phyloP scores from a whole-genome alignment of 2,888 invertebrate genomes.

The Calameuta idolon region DNA sequence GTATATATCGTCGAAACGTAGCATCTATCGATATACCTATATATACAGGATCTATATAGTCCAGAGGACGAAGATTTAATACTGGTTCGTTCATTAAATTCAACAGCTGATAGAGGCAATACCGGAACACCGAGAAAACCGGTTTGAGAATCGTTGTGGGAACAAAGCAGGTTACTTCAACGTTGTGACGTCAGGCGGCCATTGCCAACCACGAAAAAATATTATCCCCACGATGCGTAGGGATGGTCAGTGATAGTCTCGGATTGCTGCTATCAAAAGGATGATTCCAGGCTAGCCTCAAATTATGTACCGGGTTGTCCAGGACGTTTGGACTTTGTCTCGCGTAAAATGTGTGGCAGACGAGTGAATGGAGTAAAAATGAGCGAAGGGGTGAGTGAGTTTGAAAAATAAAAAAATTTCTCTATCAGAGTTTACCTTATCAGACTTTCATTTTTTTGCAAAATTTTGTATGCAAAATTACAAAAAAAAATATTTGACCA shows the following conservation, averaged over 20 bases:
- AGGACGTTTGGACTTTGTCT: too few species aligned
- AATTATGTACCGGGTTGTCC: not conserved
- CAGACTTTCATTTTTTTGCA: too few species aligned
- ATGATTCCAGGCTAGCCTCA: not conserved
- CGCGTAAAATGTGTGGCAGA: not conserved
- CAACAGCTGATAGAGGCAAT: conserved; percentile 56
- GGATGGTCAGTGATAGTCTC: conserved; percentile 54
- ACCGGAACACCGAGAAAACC: conserved; percentile 54
- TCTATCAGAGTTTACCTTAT: too few species aligned
- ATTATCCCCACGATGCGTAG: conserved; percentile 39
- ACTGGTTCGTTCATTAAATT: not conserved
- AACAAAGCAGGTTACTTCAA: conserved; percentile 61
- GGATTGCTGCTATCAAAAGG: not conserved
- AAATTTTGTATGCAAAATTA: too few species aligned
- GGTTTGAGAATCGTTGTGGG: conserved; percentile 57
- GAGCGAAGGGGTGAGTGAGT: not conserved
- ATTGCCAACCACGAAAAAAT: conserved; percentile 21
- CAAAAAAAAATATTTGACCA: not conserved
- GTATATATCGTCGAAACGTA: not conserved
- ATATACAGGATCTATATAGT: not conserved
- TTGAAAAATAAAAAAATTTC: not conserved
- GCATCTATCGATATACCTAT: not conserved
- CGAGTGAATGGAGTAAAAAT: not conserved
- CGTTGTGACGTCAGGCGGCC: conserved; percentile 54
- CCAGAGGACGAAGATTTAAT: not conserved